Conservation (phyloP, 2,113 vertebrate species). For the Ivindomyrus marchei region DNA sequence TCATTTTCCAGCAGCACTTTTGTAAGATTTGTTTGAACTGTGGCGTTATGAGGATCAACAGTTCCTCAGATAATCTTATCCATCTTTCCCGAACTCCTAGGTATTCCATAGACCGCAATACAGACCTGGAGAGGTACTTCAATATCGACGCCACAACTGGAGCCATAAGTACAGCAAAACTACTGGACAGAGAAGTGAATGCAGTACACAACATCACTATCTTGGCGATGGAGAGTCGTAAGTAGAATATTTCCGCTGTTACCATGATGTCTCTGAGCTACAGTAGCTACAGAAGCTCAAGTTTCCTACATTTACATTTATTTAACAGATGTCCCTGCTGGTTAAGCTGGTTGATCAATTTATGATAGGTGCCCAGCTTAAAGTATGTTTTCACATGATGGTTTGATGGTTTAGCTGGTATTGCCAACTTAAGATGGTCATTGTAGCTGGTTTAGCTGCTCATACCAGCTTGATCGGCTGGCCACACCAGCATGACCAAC, state of each 20-base stretch:
- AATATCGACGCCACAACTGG: constrained; percentile 88
- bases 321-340: not conserved
- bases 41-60: not conserved
- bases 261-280: not conserved
- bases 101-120: constrained; percentile 96
- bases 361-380: not conserved
- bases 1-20: not conserved
- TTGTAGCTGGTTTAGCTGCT: not conserved
- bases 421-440: not conserved
- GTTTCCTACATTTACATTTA: not conserved
- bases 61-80: not conserved
- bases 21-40: not conserved
- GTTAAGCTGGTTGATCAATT: not conserved
- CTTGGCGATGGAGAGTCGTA: constrained; percentile 89
- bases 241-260: constrained; percentile 50
- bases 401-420: not conserved
- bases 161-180: constrained; percentile 85
- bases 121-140: constrained; percentile 92
- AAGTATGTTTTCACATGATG: not conserved
- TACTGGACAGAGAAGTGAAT: constrained; percentile 85
- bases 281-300: not conserved
- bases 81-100: constrained; percentile 51
- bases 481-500: not conserved
- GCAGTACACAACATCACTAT: constrained; percentile 90
- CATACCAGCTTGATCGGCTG: not conserved